A percentile compares a stretch with the other conserved stretches of the same genome.
phyloP scores from a whole-genome alignment of 2,113 vertebrate species.

The Pitta sordida region DNA sequence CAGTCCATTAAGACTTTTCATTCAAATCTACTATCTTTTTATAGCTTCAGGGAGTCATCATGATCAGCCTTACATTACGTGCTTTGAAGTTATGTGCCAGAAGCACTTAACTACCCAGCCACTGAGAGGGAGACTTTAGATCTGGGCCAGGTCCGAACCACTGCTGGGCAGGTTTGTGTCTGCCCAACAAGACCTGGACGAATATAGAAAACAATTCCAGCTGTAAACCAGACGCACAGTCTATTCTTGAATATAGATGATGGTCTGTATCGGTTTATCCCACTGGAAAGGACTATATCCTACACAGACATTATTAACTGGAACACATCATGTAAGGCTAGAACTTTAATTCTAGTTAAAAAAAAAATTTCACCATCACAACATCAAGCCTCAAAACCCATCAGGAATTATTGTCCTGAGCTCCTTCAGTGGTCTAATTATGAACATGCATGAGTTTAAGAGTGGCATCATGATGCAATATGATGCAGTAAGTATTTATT shows the following conservation, averaged over 20 bases:
- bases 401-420: background rate
- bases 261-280: background rate
- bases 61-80: background rate
- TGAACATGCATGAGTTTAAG: background rate
- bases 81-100: background rate
- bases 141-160: background rate
- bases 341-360: background rate
- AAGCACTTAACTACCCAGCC: background rate
- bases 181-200: background rate
- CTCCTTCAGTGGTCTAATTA: background rate
- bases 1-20: conserved; percentile 32
- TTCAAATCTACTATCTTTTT: background rate
- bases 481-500: background rate
- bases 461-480: background rate
- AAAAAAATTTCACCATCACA: background rate
- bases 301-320: background rate
- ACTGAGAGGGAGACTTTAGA: background rate
- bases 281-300: background rate
- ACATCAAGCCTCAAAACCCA: background rate
- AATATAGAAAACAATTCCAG: background rate
- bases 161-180: background rate
- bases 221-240: background rate
- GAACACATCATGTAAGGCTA: background rate
- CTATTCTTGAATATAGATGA: background rate
- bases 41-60: background rate